These are phyloP conservation scores for Apogon hyalosoma DNA, from an alignment of 2,797 vertebrate species.

Conservation along the genomic window DNA sequence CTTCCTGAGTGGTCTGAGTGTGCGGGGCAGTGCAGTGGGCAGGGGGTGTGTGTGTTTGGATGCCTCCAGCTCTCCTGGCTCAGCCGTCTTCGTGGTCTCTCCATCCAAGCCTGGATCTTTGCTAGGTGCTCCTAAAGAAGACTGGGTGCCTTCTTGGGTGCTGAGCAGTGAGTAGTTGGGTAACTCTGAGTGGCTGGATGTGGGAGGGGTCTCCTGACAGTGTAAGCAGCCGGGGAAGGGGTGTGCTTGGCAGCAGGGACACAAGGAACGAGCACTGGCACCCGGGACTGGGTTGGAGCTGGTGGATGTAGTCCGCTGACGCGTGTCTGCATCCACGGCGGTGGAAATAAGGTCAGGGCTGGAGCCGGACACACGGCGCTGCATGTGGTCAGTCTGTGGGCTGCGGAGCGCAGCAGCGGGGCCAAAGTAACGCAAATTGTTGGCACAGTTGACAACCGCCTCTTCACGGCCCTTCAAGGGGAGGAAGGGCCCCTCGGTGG, in stretches of 20 bases:
- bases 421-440: constrained; percentile 95
- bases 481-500: constrained; percentile 72
- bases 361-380: constrained; percentile 88
- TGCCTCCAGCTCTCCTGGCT: constrained; percentile 66
- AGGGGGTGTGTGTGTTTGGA: constrained; percentile 78
- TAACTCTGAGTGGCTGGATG: constrained; percentile 75
- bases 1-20: constrained; percentile 90
- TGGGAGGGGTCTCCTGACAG: constrained; percentile 81
- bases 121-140: constrained; percentile 56
- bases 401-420: constrained; percentile 94
- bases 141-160: constrained; percentile 72
- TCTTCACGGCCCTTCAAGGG: constrained; percentile 87
- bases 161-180: constrained; percentile 78
- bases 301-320: constrained; percentile 76
- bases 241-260: constrained; percentile 88
- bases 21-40: constrained; percentile 86
- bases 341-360: constrained; percentile 95
- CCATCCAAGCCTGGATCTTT: constrained; percentile 54
- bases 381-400: constrained; percentile 94
- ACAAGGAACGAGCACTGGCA: constrained; percentile 72
- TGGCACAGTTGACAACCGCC: constrained; percentile 92
- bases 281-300: constrained; percentile 60
- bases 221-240: constrained; percentile 88
- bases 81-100: constrained; percentile 65
- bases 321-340: constrained; percentile 87